A percentile compares a stretch with the other conserved stretches of the same genome.
phyloP scores from a whole-genome alignment of 2,113 vertebrate species.

The Gymnobelideus leadbeateri region DNA sequence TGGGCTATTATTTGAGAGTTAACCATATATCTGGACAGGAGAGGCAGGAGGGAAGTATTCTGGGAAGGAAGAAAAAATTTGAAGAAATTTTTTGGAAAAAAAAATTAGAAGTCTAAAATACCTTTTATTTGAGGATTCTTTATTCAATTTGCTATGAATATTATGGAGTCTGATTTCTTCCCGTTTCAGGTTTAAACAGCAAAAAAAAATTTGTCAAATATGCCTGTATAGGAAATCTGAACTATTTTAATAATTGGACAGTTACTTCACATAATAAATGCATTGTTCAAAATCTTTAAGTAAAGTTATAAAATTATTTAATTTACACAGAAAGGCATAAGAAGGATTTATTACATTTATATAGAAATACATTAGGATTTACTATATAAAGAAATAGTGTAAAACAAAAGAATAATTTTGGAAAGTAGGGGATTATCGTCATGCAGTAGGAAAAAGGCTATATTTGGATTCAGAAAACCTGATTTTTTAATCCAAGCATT shows the following conservation, averaged over 20 bases:
- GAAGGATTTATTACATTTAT: background rate
- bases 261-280: background rate
- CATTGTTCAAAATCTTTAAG: background rate
- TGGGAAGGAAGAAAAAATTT: background rate
- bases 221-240: background rate
- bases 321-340: background rate
- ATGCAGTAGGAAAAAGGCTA: background rate
- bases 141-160: background rate
- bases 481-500: background rate
- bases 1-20: background rate
- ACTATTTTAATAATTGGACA: background rate
- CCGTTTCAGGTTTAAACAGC: background rate
- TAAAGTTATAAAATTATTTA: background rate
- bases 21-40: background rate
- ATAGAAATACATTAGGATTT: background rate
- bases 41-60: background rate
- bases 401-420: background rate
- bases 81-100: background rate
- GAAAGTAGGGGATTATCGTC: background rate
- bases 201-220: background rate
- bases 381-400: background rate
- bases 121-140: background rate
- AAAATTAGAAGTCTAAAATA: background rate
- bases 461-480: background rate
- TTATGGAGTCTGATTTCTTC: background rate